Conservation (phyloP, 2,113 vertebrate species). For the Phylloscopus whistleri region DNA sequence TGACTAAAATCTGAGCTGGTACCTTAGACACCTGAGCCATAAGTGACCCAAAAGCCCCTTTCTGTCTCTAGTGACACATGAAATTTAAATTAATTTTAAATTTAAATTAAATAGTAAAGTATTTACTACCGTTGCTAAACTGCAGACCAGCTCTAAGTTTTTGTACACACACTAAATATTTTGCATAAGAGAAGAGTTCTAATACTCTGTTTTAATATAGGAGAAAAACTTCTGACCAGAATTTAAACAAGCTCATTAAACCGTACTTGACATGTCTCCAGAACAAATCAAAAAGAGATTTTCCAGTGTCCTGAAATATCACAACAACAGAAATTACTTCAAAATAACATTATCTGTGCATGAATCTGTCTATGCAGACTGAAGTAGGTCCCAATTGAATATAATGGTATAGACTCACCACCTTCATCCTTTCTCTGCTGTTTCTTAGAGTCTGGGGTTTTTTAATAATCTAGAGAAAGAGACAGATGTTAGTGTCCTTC, state of each 20-base stretch:
- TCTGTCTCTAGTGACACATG: not conserved
- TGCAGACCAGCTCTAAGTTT: not conserved
- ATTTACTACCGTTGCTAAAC: not conserved
- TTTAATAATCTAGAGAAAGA: not conserved
- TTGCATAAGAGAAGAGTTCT: not conserved
- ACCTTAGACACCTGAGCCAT: not conserved
- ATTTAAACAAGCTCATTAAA: constrained; percentile 1
- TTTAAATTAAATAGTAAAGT: not conserved
- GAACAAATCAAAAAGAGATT: not conserved
- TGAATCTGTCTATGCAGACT: not conserved
- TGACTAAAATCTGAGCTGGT: not conserved
- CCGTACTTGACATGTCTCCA: not conserved
- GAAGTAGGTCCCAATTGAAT: not conserved
- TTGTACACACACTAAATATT: not conserved
- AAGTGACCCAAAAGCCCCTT: not conserved
- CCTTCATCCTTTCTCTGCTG: not conserved
- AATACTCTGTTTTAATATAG: not conserved
- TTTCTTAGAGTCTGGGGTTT: not conserved
- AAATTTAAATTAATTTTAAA: not conserved
- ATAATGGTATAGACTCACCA: not conserved
- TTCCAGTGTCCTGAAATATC: not conserved
- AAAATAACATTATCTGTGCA: not conserved
- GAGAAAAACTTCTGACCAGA: not conserved
- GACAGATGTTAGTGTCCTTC: not conserved
- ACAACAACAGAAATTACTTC: not conserved